Percentiles rank a stretch among this genome's conserved stretches.
These are phyloP conservation scores for Oncorhynchus nerka DNA, from an alignment of 2,113 vertebrate genomes.

Conservation along the genomic window DNA sequence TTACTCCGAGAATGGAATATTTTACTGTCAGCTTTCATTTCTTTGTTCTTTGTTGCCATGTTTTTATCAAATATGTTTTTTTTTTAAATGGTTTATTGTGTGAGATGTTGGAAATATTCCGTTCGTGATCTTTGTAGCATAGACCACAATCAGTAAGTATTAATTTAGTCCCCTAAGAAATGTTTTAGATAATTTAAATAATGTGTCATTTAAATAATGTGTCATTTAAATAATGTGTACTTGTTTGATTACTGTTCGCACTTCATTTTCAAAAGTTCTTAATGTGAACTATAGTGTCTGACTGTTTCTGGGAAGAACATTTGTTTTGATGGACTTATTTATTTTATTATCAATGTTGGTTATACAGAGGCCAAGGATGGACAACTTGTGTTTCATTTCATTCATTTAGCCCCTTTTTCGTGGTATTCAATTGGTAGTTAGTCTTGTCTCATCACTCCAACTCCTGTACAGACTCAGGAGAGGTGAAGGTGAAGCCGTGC, in stretches of 20 bases:
- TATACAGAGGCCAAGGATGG: constrained; percentile 41
- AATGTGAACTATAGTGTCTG: too few species aligned
- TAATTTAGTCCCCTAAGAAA: background rate
- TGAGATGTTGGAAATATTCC: constrained; percentile 5
- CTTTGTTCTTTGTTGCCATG: constrained; percentile 73
- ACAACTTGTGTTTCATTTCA: constrained; percentile 8
- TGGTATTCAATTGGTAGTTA: background rate
- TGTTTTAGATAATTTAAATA: background rate
- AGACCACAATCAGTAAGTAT: background rate
- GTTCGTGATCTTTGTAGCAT: background rate
- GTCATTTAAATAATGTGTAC: background rate
- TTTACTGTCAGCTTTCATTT: constrained; percentile 3
- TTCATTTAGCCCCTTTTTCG: background rate
- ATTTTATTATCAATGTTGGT: background rate
- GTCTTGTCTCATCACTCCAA: background rate
- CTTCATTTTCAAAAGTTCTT: too few species aligned
- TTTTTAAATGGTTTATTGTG: background rate
- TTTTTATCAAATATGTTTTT: constrained; percentile 71
- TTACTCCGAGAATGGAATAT: background rate
- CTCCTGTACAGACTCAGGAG: too few species aligned
- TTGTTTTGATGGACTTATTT: background rate
- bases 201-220: background rate
- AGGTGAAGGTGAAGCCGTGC: too few species aligned
- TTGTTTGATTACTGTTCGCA: too few species aligned
- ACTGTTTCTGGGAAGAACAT: background rate